Conservation (phyloP, 37 sponge, comb jelly and placozoan species). For the Theonella swinhoei region DNA sequence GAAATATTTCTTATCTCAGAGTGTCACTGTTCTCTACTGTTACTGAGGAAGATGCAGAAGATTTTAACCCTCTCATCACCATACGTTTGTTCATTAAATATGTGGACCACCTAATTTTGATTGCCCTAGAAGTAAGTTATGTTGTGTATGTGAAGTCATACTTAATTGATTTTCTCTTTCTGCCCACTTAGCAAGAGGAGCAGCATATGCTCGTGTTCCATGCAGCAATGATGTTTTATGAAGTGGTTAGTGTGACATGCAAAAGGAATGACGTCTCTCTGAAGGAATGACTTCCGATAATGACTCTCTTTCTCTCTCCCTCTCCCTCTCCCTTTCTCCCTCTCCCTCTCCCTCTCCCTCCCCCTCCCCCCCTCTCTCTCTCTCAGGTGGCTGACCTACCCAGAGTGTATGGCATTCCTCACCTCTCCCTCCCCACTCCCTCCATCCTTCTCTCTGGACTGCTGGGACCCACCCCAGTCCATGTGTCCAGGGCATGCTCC, state of each 20-base stretch:
- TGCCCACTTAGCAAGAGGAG: background rate
- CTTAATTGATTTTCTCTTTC: background rate
- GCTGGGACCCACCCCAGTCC: background rate
- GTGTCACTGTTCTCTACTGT: background rate
- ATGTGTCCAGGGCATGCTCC: conserved; percentile 9
- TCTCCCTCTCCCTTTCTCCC: background rate
- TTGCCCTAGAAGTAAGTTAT: background rate
- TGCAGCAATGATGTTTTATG: conserved; percentile 33
- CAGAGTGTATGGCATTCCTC: conserved; percentile 12
- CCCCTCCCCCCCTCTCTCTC: background rate
- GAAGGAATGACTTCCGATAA: too few relatives aligned
- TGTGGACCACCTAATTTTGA: background rate
- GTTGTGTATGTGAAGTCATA: background rate
- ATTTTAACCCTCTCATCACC: conserved; percentile 23
- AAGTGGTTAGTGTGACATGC: conserved; percentile 2
- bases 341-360: too few relatives aligned
- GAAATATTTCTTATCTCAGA: too few relatives aligned
- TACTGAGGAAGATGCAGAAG: conserved; percentile 7
- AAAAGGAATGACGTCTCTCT: too few relatives aligned
- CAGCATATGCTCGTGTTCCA: conserved; percentile 13
- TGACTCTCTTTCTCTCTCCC: background rate
- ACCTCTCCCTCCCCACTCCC: conserved; percentile 26
- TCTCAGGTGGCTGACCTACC: conserved; percentile 27
- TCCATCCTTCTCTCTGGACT: conserved; percentile 14
- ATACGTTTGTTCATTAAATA: conserved; percentile 8